A percentile compares a stretch with the other conserved stretches of the same genome.
These are phyloP conservation scores for Ophion ellenae DNA, from an alignment of 2,888 invertebrate genomes.

Conservation along the genomic window DNA sequence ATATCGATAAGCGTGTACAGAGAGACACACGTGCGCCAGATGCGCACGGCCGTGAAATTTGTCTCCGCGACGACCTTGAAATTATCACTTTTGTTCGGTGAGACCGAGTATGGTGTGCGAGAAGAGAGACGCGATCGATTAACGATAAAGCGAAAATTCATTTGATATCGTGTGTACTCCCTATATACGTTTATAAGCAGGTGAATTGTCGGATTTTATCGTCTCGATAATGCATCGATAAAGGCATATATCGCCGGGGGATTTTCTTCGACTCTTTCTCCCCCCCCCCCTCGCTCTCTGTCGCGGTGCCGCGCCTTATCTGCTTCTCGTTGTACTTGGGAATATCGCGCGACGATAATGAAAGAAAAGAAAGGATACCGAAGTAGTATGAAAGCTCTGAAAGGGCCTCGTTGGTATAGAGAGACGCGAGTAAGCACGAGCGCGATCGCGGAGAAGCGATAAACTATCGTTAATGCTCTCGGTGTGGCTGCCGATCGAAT, in stretches of 20 bases:
- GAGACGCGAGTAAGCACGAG: slow-evolving; percentile 13
- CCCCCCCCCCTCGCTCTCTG: background rate
- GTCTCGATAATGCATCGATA: slow-evolving; percentile 57
- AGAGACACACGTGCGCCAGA: background rate
- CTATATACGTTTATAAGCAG: too few relatives aligned
- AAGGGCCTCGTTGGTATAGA: slow-evolving; percentile 19
- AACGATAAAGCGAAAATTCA: slow-evolving; percentile 30
- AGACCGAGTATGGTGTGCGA: background rate
- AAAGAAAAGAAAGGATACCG: slow-evolving; percentile 30
- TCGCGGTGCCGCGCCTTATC: too few relatives aligned
- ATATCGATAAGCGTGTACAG: background rate
- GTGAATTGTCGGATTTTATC: slow-evolving; percentile 40
- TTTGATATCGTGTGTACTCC: slow-evolving; percentile 5
- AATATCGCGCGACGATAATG: slow-evolving; percentile 24
- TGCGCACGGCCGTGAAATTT: slow-evolving; percentile 58
- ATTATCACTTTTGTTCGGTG: slow-evolving; percentile 39
- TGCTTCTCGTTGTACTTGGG: slow-evolving; percentile 35
- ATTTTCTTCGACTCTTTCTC: background rate
- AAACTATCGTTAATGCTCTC: slow-evolving; percentile 76
- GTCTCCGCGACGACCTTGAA: slow-evolving; percentile 54
- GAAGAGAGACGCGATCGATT: slow-evolving; percentile 10
- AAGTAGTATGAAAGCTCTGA: slow-evolving; percentile 49
- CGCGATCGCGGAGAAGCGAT: slow-evolving; percentile 69
- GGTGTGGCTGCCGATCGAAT: slow-evolving; percentile 72
- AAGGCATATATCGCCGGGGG: slow-evolving; percentile 23